Conservation (phyloP, 2,797 vertebrate genomes). For the Danio jaintianensis region DNA sequence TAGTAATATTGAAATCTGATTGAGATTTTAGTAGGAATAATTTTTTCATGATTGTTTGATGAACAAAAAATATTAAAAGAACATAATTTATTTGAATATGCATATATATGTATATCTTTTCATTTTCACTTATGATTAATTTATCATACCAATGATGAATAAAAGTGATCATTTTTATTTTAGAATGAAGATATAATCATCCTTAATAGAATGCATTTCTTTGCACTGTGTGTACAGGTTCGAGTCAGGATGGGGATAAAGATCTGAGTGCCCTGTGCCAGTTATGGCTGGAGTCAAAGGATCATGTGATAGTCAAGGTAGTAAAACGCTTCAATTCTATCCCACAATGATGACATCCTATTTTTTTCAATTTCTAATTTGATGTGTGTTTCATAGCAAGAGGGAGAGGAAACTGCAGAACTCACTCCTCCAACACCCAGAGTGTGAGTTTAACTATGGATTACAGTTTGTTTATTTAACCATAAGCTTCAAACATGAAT, state of each 20-base stretch:
- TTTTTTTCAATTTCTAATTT: neutral
- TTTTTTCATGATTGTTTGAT: too few species aligned
- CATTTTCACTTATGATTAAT: neutral
- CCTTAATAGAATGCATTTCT: neutral
- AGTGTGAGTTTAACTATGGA: slow-evolving; percentile 83
- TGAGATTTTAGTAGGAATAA: too few species aligned
- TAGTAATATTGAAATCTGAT: too few species aligned
- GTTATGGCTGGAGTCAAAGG: slow-evolving; percentile 96
- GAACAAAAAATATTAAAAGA: too few species aligned
- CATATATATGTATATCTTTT: neutral
- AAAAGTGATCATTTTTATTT: neutral
- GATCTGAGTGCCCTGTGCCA: slow-evolving; percentile 92
- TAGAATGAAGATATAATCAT: too few species aligned
- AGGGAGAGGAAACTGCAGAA: slow-evolving; percentile 90
- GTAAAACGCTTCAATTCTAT: neutral
- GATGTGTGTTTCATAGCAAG: slow-evolving; percentile 71
- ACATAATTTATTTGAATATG: too few species aligned
- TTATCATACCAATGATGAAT: neutral
- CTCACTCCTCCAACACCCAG: slow-evolving; percentile 86
- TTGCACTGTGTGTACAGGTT: slow-evolving; percentile 71
- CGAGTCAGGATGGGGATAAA: slow-evolving; percentile 90
- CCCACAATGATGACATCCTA: neutral
- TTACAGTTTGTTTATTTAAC: slow-evolving; percentile 18
- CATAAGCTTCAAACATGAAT: neutral
- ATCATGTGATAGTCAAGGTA: slow-evolving; percentile 92